Conservation (phyloP, 1,140 invertebrate genomes). For the Parapsyche elsis region DNA sequence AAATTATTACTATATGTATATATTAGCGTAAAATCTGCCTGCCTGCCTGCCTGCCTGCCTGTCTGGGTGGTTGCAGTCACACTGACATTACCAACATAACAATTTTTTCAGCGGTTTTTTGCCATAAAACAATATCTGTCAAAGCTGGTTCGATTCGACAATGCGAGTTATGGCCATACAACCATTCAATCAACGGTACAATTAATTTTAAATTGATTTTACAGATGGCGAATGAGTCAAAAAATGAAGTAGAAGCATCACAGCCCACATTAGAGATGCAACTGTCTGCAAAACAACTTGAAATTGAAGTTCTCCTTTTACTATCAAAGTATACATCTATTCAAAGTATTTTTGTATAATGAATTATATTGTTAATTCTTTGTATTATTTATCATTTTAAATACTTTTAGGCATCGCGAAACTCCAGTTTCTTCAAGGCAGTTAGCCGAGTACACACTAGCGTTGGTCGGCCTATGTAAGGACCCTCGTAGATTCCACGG, state of each 20-base stretch:
- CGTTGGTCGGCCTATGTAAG: slow-evolving; percentile 80
- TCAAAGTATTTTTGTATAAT: background rate
- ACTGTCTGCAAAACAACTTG: slow-evolving; percentile 83
- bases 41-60: too few species aligned
- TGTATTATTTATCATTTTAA: background rate
- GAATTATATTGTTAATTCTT: too few species aligned
- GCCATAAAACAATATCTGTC: too few species aligned
- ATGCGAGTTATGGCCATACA: too few species aligned
- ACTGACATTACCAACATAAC: too few species aligned
- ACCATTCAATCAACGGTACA: too few species aligned
- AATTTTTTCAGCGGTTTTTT: too few species aligned
- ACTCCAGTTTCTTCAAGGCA: slow-evolving; percentile 78
- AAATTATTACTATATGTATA: too few species aligned
- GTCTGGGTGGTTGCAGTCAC: too few species aligned
- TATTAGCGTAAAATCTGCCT: too few species aligned
- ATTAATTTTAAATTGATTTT: slow-evolving; percentile 36
- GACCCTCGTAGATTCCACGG: slow-evolving; percentile 85
- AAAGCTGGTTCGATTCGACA: too few species aligned
- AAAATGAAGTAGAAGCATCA: slow-evolving; percentile 66
- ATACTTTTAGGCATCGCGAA: slow-evolving; percentile 71
- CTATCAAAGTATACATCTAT: slow-evolving; percentile 73
- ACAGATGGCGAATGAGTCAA: slow-evolving; percentile 66
- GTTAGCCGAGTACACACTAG: slow-evolving; percentile 79
- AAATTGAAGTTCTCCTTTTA: slow-evolving; percentile 82
- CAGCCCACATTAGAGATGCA: slow-evolving; percentile 75